phyloP scores from a whole-genome alignment of 2,797 vertebrate species.

The Hemibagrus guttatus region DNA sequence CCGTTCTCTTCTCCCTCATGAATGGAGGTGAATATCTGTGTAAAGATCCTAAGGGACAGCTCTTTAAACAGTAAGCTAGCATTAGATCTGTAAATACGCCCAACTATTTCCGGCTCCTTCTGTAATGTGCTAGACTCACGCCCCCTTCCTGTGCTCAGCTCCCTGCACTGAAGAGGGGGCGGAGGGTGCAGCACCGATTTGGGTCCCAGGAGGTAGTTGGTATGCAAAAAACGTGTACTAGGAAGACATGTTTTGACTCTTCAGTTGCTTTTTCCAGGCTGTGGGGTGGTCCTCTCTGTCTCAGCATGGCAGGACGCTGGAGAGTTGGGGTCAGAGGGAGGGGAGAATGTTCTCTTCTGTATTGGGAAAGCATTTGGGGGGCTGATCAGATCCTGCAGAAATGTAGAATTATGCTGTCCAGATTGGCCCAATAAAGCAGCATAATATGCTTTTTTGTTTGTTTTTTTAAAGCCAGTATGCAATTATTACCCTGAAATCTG shows the following conservation, averaged over 20 bases:
- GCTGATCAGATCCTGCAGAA: neutral
- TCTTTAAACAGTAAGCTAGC: slow-evolving; percentile 40
- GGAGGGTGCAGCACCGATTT: slow-evolving; percentile 29
- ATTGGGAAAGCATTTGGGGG: slow-evolving; percentile 5
- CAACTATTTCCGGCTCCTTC: slow-evolving; percentile 43
- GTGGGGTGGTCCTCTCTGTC: slow-evolving; percentile 41
- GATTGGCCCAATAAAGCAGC: neutral
- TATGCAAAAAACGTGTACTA: slow-evolving; percentile 10
- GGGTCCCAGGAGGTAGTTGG: slow-evolving; percentile 33
- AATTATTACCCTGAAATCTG: neutral
- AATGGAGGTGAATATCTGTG: slow-evolving; percentile 31
- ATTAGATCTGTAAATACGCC: slow-evolving; percentile 40
- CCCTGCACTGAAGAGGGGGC: slow-evolving; percentile 36
- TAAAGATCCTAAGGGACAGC: neutral
- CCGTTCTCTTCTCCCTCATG: neutral
- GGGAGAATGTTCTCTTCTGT: neutral
- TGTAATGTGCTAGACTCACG: slow-evolving; percentile 32
- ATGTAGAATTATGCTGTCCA: slow-evolving; percentile 25
- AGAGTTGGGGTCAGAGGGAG: slow-evolving; percentile 28
- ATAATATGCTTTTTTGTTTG: neutral
- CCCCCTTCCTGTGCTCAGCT: slow-evolving; percentile 46
- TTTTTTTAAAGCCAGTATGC: neutral
- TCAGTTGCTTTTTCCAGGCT: slow-evolving; percentile 45
- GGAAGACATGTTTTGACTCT: slow-evolving; percentile 56
- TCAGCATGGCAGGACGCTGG: neutral